Base-by-base conservation (phyloP, 2,888 invertebrate species). In the Gymnoscelis rufifasciata region DNA sequence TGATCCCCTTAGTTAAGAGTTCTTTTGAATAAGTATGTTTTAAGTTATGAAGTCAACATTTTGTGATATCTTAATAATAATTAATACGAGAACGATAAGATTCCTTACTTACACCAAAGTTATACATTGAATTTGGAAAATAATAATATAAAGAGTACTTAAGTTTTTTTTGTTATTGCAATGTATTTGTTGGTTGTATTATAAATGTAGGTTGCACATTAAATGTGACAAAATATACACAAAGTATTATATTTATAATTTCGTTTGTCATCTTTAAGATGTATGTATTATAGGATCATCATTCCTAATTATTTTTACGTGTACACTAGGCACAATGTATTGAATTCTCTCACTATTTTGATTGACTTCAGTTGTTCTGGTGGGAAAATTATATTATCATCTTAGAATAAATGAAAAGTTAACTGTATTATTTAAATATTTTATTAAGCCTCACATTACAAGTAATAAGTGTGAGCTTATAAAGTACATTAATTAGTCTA, bases 181-280 rank as follows among this genome's bases (percentile, higher is more conserved):
- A 33, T 45, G 40, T 52, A 48, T 49, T 39, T 47, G 31, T 47
- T 47, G 50, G 54, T 52, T 55, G 52, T 50, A 43, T 47, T n/a
- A n/a, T n/a, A n/a, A n/a, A n/a, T 35, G 14, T 41, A 37, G 31
- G 31, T 39, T 35, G 28, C 39, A 38, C 37, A 46, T 51, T 27
- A 41, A 41, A 44, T 40, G 40, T 46, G 39, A 33, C 31, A 19
- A 44, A 38, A 31, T 27, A 15, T 33, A 24, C 26, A 33, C 14
- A 6, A 29, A 23, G 31, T 35, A 35, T 35, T 35, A 35, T 35
- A 10, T 35, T 15, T 35, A 10, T 33, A 33, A 15, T 19, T 33
- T 33, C 5, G 6, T 3, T 11, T 23, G 3, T 10, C n/a, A 23
- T 35, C 35, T 35, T 19, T 23, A 23, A 35, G 35, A 35, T 35